Percentiles rank a stretch among this genome's conserved stretches.
Evolutionary conservation across 2,888 invertebrate genomes (phyloP).

Genomic region (Chesias legatella): DNA sequence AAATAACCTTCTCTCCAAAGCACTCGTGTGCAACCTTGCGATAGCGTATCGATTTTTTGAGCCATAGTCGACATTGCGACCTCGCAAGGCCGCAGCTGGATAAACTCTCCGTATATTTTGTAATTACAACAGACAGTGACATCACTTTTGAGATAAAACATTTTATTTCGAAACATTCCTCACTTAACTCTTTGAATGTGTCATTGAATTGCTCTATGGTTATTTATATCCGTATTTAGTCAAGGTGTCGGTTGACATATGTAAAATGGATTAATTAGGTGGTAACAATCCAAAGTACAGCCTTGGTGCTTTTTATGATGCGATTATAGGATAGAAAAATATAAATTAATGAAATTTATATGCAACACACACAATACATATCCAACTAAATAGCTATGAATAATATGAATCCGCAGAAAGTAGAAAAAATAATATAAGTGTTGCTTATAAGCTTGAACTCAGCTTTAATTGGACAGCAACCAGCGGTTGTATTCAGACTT

Average conservation of each 20-base stretch:
- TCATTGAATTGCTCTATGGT: conserved; percentile 16
- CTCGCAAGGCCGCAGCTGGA: conserved; percentile 72
- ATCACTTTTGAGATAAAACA: conserved; percentile 45
- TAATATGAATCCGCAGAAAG: no score
- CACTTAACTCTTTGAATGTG: conserved; percentile 13
- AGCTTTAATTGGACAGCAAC: no score
- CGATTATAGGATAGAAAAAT: no score
- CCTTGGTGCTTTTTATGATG: no score
- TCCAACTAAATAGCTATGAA: no score
- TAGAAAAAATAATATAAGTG: no score
- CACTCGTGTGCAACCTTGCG: conserved; percentile 26
- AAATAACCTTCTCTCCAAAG: conserved; percentile 7
- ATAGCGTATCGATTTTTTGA: conserved; percentile 42
- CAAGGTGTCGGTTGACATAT: conserved; percentile 1
- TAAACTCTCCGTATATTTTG: conserved; percentile 53
- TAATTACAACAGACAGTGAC: conserved; percentile 62
- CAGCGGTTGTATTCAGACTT: no score
- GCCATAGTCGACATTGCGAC: conserved; percentile 48
- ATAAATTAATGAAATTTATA: no score
- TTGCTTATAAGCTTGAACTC: no score
- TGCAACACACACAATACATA: no score
- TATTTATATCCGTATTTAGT: conserved; percentile 12
- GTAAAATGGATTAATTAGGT: no score
- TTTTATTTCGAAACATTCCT: conserved; percentile 26
- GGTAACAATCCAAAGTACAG: no score